Evolutionary conservation across 2,888 invertebrate genomes (phyloP).

Genomic region (Iphiclides podalirius): DNA sequence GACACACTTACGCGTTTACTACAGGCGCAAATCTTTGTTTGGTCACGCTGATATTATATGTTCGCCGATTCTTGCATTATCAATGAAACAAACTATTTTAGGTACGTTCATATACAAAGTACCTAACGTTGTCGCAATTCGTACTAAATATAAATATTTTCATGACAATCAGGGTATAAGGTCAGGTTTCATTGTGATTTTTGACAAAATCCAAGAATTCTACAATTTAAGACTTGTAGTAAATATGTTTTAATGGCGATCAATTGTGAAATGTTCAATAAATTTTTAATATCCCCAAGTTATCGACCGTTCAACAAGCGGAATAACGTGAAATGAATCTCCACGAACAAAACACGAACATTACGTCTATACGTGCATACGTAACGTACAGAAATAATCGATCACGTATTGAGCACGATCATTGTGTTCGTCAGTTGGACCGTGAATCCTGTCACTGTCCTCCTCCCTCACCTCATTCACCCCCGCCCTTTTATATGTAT

Average conservation of each 20-base stretch:
- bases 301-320: too few species aligned
- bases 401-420: conserved; percentile 75
- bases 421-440: conserved; percentile 74
- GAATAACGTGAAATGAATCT: conserved; percentile 14
- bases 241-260: too few species aligned
- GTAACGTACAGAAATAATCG: conserved; percentile 69
- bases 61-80: conserved; percentile 47
- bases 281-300: too few species aligned
- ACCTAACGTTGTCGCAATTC: conserved; percentile 30
- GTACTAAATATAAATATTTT: too few species aligned
- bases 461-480: conserved; percentile 35
- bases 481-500: conserved; percentile 58
- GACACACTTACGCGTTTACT: conserved; percentile 37
- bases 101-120: conserved; percentile 10
- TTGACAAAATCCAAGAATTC: too few species aligned
- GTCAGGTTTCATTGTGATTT: too few species aligned
- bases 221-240: too few species aligned
- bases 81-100: conserved; percentile 28
- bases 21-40: conserved; percentile 39
- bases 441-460: conserved; percentile 76
- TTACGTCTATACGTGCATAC: conserved; percentile 34
- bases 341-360: conserved; percentile 32
- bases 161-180: too few species aligned
- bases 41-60: conserved; percentile 37
- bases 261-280: too few species aligned